phyloP scores from a whole-genome alignment of 2,888 invertebrate genomes.

The Lingula anatina region DNA sequence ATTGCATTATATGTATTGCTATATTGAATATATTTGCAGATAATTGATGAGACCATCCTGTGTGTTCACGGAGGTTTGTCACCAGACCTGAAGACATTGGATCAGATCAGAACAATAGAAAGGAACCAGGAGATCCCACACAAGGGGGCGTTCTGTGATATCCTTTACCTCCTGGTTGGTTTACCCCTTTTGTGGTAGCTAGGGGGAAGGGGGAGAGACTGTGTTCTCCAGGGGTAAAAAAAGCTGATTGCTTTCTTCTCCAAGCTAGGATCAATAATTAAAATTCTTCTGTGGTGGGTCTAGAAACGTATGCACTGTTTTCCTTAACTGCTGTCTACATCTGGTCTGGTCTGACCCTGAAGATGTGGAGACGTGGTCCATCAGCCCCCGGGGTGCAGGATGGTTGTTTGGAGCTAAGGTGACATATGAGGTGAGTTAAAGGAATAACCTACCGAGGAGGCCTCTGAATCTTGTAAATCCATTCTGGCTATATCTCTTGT shows the following conservation, averaged over 20 bases:
- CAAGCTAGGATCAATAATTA: too few species aligned
- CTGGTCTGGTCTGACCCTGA: conserved; percentile 99
- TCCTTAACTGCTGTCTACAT: conserved; percentile 44
- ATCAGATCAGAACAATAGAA: conserved; percentile 92
- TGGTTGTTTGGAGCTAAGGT: conserved; percentile 95
- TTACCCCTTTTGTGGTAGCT: neutral
- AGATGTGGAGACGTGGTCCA: conserved; percentile 87
- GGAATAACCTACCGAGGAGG: neutral
- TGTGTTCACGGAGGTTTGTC: conserved; percentile 98
- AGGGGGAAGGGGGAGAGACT: neutral
- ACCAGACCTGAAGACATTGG: conserved; percentile 92
- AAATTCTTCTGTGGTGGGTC: too few species aligned
- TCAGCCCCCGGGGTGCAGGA: conserved; percentile 94
- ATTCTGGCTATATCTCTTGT: too few species aligned
- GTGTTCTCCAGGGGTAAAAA: too few species aligned
- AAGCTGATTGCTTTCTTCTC: too few species aligned
- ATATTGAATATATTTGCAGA: too few species aligned
- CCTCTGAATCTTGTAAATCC: too few species aligned
- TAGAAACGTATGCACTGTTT: too few species aligned
- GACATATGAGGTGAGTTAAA: conserved; percentile 62
- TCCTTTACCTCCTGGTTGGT: conserved; percentile 26
- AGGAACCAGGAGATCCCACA: conserved; percentile 97
- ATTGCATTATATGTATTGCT: conserved; percentile 1
- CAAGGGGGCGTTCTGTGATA: conserved; percentile 79
- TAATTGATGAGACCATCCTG: conserved; percentile 93